These are phyloP conservation scores for Cheilosia pagana DNA, from an alignment of 2,888 invertebrate genomes.

Conservation along the genomic window DNA sequence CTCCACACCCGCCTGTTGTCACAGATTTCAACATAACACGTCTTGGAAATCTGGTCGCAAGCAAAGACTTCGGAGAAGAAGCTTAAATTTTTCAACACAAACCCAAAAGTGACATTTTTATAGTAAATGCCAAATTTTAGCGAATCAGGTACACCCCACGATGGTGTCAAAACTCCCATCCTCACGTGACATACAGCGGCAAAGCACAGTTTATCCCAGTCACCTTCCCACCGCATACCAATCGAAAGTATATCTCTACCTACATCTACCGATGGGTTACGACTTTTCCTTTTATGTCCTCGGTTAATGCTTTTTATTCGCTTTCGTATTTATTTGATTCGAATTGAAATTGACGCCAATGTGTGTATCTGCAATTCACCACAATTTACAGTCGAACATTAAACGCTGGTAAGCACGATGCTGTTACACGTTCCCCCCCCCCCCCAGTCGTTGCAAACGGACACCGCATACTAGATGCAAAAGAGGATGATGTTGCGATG, in stretches of 20 bases:
- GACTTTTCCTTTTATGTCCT: slow-evolving; percentile 5
- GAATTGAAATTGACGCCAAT: slow-evolving; percentile 51
- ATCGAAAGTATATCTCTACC: neutral
- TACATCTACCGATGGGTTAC: neutral
- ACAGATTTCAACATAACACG: too few relatives aligned
- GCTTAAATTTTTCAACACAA: too few relatives aligned
- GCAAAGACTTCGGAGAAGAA: too few relatives aligned
- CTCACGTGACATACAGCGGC: too few relatives aligned
- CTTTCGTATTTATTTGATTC: slow-evolving; percentile 35
- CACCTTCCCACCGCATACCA: too few relatives aligned
- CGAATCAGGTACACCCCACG: too few relatives aligned
- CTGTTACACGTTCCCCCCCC: slow-evolving; percentile 24
- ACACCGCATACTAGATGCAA: slow-evolving; percentile 17
- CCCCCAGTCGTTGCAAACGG: slow-evolving; percentile 4
- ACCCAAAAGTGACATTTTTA: too few relatives aligned
- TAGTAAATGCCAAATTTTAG: too few relatives aligned
- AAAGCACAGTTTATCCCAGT: too few relatives aligned
- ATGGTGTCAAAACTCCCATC: too few relatives aligned
- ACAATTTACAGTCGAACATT: slow-evolving; percentile 54
- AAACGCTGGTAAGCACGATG: slow-evolving; percentile 32
- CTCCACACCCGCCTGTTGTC: too few relatives aligned
- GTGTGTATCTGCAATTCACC: slow-evolving; percentile 16
- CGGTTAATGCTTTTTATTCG: slow-evolving; percentile 4
- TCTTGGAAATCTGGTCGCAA: too few relatives aligned
- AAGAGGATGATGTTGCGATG: slow-evolving; percentile 1